Percentiles rank a stretch among this genome's conserved stretches.
These are phyloP conservation scores for Tinea pellionella DNA, from an alignment of 2,888 invertebrate species.

Conservation along the genomic window DNA sequence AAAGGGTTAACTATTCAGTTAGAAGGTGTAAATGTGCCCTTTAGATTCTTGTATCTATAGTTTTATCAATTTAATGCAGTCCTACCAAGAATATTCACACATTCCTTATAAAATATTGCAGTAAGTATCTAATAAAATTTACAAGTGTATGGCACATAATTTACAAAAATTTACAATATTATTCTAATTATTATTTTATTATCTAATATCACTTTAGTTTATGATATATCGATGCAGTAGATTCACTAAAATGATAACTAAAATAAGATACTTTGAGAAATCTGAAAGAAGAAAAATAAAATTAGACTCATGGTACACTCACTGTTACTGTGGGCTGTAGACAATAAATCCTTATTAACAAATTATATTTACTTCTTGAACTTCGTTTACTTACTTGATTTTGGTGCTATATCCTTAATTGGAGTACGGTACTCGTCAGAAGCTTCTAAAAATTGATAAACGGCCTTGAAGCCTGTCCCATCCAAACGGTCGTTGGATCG, in stretches of 20 bases:
- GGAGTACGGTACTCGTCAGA: constrained; percentile 68
- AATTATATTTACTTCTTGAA: no score
- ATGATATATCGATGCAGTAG: constrained; percentile 55
- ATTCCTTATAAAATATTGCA: background rate
- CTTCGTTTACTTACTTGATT: constrained; percentile 38
- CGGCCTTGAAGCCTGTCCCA: constrained; percentile 93
- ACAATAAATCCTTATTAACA: no score
- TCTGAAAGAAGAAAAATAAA: constrained; percentile 37
- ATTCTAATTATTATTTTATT: constrained; percentile 53
- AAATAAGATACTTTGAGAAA: constrained; percentile 37
- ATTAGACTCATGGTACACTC: no score
- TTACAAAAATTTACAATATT: constrained; percentile 67
- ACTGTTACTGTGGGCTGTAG: no score
- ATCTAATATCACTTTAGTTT: constrained; percentile 67
- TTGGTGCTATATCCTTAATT: constrained; percentile 44
- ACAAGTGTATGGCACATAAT: constrained; percentile 47
- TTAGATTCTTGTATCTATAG: background rate
- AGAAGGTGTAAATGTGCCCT: background rate
- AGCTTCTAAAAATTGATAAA: constrained; percentile 85
- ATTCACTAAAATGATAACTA: constrained; percentile 35
- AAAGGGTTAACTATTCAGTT: background rate
- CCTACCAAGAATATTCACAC: background rate
- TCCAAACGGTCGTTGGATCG: constrained; percentile 94
- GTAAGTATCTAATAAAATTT: background rate
- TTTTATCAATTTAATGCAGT: background rate